These are phyloP conservation scores for Brachyptera putata DNA, from an alignment of 2,888 invertebrate genomes.

Conservation along the genomic window DNA sequence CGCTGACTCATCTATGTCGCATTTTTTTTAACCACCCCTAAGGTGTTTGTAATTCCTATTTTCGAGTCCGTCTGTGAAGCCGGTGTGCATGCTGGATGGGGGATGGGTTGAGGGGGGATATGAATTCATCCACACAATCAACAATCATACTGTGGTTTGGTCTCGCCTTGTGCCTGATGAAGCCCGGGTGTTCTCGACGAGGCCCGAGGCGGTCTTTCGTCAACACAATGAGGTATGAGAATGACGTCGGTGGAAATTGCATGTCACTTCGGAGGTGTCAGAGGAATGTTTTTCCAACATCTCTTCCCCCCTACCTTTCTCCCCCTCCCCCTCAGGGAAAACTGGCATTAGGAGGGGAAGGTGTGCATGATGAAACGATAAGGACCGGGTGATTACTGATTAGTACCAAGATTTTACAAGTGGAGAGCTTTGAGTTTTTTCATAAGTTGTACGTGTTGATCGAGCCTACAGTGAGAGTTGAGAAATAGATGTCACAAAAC, in stretches of 20 bases:
- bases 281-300: slow-evolving; percentile 41
- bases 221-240: slow-evolving; percentile 17
- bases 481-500: too few species aligned
- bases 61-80: too few species aligned
- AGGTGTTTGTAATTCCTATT: slow-evolving; percentile 16
- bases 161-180: neutral
- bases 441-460: too few species aligned
- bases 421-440: too few species aligned
- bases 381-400: too few species aligned
- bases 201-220: slow-evolving; percentile 29
- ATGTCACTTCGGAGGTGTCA: slow-evolving; percentile 51
- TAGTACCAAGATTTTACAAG: too few species aligned
- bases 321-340: neutral
- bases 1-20: neutral
- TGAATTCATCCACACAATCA: slow-evolving; percentile 20
- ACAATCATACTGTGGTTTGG: slow-evolving; percentile 1
- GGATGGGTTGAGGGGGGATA: neutral
- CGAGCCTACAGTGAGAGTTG: too few species aligned
- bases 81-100: too few species aligned
- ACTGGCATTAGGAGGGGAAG: neutral
- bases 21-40: neutral
- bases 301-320: neutral
- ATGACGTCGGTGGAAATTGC: slow-evolving; percentile 49
- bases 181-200: neutral
- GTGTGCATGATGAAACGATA: slow-evolving; percentile 4